phyloP scores from a whole-genome alignment of 2,888 invertebrate species.

The Drosophila bunnanda region DNA sequence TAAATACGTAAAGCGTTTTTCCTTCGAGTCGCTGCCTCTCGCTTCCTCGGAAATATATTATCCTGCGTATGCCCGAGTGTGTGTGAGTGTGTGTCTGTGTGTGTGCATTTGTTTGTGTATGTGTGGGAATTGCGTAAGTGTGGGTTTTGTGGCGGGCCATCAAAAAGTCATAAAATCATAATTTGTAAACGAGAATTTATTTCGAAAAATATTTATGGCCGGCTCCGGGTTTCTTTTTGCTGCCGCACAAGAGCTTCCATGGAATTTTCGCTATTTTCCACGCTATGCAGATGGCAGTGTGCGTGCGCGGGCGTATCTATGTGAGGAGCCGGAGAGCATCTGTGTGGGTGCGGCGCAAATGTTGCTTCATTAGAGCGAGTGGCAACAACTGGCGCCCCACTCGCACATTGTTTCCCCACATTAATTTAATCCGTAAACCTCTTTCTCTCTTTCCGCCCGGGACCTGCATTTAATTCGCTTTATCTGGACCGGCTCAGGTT shows the following conservation, averaged over 20 bases:
- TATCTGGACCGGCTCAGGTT: conserved; percentile 24
- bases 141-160: conserved; percentile 72
- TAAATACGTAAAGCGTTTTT: conserved; percentile 72
- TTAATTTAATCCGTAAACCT: conserved; percentile 45
- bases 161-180: conserved; percentile 82
- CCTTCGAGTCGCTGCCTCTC: conserved; percentile 39
- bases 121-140: conserved; percentile 40
- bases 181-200: conserved; percentile 82
- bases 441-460: conserved; percentile 18
- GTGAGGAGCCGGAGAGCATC: not conserved
- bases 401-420: conserved; percentile 33
- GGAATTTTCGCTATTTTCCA: conserved; percentile 58
- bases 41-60: conserved; percentile 25
- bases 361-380: conserved; percentile 67
- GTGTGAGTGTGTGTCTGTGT: conserved; percentile 24
- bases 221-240: conserved; percentile 54
- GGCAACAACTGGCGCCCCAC: conserved; percentile 49
- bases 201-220: conserved; percentile 79
- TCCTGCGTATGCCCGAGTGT: conserved; percentile 21
- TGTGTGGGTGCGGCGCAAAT: conserved; percentile 3
- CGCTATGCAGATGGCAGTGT: conserved; percentile 15
- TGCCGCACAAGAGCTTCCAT: conserved; percentile 51
- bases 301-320: not conserved
- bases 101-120: not conserved
- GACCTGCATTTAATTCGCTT: conserved; percentile 39